A percentile compares a stretch with the other conserved stretches of the same genome.
phyloP scores from a whole-genome alignment of 1,140 invertebrate genomes.

The Drosophila navojoa region DNA sequence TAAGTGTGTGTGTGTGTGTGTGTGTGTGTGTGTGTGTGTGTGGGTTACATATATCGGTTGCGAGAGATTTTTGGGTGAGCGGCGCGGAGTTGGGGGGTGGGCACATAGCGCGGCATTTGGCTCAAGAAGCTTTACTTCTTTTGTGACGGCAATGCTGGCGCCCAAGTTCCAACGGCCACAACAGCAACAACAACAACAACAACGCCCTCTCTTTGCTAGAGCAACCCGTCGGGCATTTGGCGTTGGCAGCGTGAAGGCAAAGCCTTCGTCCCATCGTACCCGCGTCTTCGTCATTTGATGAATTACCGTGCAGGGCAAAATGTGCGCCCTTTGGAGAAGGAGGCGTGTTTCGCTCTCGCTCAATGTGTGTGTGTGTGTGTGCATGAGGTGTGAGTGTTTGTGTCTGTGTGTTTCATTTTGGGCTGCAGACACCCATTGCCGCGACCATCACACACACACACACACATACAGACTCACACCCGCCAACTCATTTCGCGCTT shows the following conservation, averaged over 20 bases:
- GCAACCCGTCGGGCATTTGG: slow-evolving; percentile 31
- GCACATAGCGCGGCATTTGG: slow-evolving; percentile 24
- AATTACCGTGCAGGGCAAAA: slow-evolving; percentile 77
- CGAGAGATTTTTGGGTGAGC: slow-evolving; percentile 23
- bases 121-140: slow-evolving; percentile 80
- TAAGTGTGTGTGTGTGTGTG: not conserved
- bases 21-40: not conserved
- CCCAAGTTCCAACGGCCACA: slow-evolving; percentile 33
- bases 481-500: slow-evolving; percentile 61
- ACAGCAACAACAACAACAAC: not conserved
- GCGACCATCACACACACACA: slow-evolving; percentile 21
- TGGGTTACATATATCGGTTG: slow-evolving; percentile 16
- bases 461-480: slow-evolving; percentile 20
- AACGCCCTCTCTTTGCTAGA: not conserved
- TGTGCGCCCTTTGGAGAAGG: slow-evolving; percentile 62
- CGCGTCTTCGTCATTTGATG: slow-evolving; percentile 75
- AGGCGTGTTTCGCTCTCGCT: not conserved
- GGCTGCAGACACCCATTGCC: slow-evolving; percentile 58
- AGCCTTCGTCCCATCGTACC: slow-evolving; percentile 41
- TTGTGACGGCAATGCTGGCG: slow-evolving; percentile 65
- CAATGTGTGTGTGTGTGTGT: slow-evolving; percentile 5
- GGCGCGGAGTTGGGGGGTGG: not conserved
- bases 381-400: not conserved
- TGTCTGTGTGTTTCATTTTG: slow-evolving; percentile 65
- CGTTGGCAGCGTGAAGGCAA: slow-evolving; percentile 27